A percentile compares a stretch with the other conserved stretches of the same genome.
Evolutionary conservation across 2,113 vertebrate species (phyloP).

Genomic region (Thamnaconus septentrionalis): DNA sequence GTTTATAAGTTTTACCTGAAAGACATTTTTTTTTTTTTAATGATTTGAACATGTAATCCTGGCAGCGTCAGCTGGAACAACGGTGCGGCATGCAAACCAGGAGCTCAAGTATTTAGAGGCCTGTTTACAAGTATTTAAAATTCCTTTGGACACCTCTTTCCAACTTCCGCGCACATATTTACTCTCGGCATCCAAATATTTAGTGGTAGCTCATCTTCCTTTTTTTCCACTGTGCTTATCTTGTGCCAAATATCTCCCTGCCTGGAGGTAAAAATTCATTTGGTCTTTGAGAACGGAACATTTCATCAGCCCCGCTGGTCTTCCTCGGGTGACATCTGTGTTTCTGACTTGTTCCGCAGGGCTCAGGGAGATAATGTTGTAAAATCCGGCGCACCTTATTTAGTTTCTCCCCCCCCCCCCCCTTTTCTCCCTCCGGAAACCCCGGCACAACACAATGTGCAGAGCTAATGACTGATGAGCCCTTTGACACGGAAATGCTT

Average conservation of each 20-base stretch:
- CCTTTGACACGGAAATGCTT: constrained; percentile 72
- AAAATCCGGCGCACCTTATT: constrained; percentile 19
- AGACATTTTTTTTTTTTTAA: neutral
- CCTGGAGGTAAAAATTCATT: constrained; percentile 22
- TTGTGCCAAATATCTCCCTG: constrained; percentile 20
- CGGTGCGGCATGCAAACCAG: neutral
- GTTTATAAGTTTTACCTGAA: no score
- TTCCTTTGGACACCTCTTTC: constrained; percentile 14
- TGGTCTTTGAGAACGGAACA: constrained; percentile 22
- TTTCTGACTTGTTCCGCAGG: constrained; percentile 22
- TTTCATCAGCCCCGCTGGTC: constrained; percentile 16
- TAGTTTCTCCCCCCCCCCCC: no score
- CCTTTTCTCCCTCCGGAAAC: constrained; percentile 40
- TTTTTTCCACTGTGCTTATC: neutral
- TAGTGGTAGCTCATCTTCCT: neutral
- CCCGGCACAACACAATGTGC: constrained; percentile 43
- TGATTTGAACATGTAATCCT: constrained; percentile 6
- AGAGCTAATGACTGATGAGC: constrained; percentile 73
- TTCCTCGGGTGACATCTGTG: constrained; percentile 28
- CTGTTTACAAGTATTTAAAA: constrained; percentile 41
- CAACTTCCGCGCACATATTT: constrained; percentile 8
- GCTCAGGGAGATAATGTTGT: constrained; percentile 48
- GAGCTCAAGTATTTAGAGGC: constrained; percentile 34
- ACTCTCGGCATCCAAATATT: constrained; percentile 32
- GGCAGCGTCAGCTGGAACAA: neutral